Conservation (phyloP, 1,140 invertebrate species). For the Drosophila seguyi region DNA sequence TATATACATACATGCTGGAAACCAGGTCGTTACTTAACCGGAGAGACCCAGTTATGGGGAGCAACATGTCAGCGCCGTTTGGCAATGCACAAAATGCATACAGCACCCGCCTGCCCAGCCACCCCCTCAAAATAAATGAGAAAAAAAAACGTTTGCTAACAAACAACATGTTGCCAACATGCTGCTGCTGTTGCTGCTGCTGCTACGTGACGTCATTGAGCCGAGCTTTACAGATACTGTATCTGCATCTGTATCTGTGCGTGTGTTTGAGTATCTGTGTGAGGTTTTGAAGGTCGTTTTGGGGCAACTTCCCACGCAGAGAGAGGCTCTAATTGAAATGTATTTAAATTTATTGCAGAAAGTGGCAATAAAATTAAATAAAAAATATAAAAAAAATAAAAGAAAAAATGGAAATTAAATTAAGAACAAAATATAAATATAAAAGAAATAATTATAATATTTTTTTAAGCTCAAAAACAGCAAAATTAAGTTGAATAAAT, state of each 20-base stretch:
- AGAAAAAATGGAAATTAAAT: neutral
- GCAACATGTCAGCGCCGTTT: conserved; percentile 48
- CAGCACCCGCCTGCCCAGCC: neutral
- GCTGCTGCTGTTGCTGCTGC: neutral
- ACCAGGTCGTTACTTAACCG: conserved; percentile 81
- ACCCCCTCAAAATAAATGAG: neutral
- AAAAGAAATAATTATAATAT: neutral
- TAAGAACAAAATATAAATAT: neutral
- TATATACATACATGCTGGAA: conserved; percentile 31
- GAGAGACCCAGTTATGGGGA: conserved; percentile 44
- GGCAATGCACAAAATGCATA: conserved; percentile 48
- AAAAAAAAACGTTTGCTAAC: conserved; percentile 10
- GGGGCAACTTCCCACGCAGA: conserved; percentile 17
- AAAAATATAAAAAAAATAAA: neutral
- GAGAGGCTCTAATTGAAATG: neutral
- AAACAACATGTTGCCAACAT: conserved; percentile 61
- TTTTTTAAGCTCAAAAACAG: neutral
- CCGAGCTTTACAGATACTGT: conserved; percentile 45
- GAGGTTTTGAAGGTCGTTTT: conserved; percentile 33
- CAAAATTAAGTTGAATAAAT: neutral
- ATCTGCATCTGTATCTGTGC: conserved; percentile 14
- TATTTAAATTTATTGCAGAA: neutral
- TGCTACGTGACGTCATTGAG: conserved; percentile 65
- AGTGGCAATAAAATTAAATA: too few species aligned
- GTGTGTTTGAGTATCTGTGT: conserved; percentile 7